Evolutionary conservation across 2,113 vertebrate genomes (phyloP), one percentile per base, ranked within the genome.

Genomic region (Nerophis ophidion): DNA sequence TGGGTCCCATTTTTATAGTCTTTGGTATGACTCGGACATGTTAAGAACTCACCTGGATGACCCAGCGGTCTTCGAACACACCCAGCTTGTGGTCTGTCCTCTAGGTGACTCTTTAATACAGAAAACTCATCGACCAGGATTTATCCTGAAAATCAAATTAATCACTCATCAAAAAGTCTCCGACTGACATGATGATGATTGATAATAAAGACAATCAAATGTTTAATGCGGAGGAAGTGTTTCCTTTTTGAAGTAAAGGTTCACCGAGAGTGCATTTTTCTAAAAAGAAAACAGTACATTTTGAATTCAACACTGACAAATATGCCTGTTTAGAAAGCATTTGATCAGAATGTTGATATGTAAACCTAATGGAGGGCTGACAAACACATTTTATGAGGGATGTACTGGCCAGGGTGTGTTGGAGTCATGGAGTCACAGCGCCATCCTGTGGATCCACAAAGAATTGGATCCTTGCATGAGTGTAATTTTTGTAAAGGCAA

Each of bases 381-480:
- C 1, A 15, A 69, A 33, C 16, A 40, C 42, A 8, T 64, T 56
- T 54, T 6, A 45, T 64, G 45, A 40, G n/a, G 57, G 12, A 44
- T 52, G 19, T 57, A 17, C 6, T 17, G 13, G n/a, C 34, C 7
- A 48, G 5, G 9, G 17, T 13, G 62, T n/a, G 8, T 26, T 12
- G 65, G 4, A 57, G 47, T 36, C 26, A 3, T 75, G 70, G 67
- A 75, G 72, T 74, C 65, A 81, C 78, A 85, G 65, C 69, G 6
- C 69, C 74, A 65, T 80, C 81, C 56, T 51, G 38, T 81, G 85
- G 79, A 66, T 36, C 0, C 8, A 66, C 0, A 35, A 33, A 53
- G 46, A 80, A 70, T 15, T 49, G 26, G 36, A 62, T 4, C 9
- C 2, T 11, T 36, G 2, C 8, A 11, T 12, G 11, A n/a, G 34